phyloP scores from a whole-genome alignment of 1,140 invertebrate species.

The Macrobrachium rosenbergii region DNA sequence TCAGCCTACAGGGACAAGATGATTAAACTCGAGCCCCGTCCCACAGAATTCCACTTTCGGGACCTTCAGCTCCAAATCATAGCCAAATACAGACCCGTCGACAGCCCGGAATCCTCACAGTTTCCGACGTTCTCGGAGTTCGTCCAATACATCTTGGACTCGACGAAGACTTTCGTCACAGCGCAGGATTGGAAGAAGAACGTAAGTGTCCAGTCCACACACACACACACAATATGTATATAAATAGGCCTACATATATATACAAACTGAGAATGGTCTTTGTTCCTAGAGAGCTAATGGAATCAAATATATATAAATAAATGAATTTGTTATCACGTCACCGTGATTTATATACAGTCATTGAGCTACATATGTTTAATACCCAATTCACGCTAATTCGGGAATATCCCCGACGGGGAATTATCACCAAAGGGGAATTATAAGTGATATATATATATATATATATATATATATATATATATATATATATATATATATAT shows the following conservation, averaged over 20 bases:
- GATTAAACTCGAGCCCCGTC: slow-evolving; percentile 23
- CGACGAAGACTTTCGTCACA: background rate
- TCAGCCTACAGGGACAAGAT: slow-evolving; percentile 45
- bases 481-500: slow-evolving; percentile 12
- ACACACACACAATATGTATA: background rate
- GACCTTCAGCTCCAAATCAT: slow-evolving; percentile 40
- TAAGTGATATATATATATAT: background rate
- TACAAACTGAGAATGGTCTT: too few relatives aligned
- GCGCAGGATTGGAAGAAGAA: slow-evolving; percentile 27
- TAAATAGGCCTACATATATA: background rate
- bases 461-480: slow-evolving; percentile 11
- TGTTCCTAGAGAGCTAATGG: too few relatives aligned
- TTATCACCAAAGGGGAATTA: too few relatives aligned
- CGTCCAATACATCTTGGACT: slow-evolving; percentile 28
- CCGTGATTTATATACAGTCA: too few relatives aligned
- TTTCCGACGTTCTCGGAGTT: slow-evolving; percentile 49
- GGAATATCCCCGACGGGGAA: too few relatives aligned
- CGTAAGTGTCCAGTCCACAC: slow-evolving; percentile 17
- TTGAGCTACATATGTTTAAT: too few relatives aligned
- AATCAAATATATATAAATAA: too few relatives aligned
- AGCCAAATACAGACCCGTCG: slow-evolving; percentile 1
- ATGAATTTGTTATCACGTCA: too few relatives aligned
- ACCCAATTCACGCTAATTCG: too few relatives aligned
- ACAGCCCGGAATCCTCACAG: background rate
- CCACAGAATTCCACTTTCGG: background rate